Conservation (phyloP, 2,888 invertebrate genomes). For the Dasysyrphus albostriatus region DNA sequence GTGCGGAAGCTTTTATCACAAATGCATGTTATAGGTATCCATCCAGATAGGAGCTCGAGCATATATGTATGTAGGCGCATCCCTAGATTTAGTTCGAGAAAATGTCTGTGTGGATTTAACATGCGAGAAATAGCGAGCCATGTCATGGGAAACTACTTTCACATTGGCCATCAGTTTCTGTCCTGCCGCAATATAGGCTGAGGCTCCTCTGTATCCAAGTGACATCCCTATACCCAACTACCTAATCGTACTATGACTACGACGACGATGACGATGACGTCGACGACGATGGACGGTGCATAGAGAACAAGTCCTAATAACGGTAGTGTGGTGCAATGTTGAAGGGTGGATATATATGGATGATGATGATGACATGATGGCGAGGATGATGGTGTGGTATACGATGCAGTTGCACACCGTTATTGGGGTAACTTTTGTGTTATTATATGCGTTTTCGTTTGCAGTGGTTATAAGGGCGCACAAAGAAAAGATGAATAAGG, state of each 20-base stretch:
- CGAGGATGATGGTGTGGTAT: constrained; percentile 51
- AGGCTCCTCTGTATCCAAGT: constrained; percentile 53
- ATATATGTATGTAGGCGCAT: constrained; percentile 6
- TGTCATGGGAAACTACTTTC: constrained; percentile 71
- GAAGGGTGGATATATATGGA: constrained; percentile 52
- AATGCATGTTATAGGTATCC: constrained; percentile 46
- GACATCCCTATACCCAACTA: constrained; percentile 34
- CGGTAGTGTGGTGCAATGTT: constrained; percentile 15
- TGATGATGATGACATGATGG: constrained; percentile 54
- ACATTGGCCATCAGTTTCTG: constrained; percentile 72
- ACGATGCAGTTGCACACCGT: constrained; percentile 61
- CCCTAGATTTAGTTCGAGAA: constrained; percentile 43
- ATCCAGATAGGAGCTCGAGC: background rate
- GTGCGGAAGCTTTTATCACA: constrained; percentile 73
- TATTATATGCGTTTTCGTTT: constrained; percentile 55
- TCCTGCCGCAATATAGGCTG: constrained; percentile 70
- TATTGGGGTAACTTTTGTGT: constrained; percentile 37
- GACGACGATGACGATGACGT: background rate
- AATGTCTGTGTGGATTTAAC: constrained; percentile 65
- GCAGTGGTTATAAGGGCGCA: constrained; percentile 21
- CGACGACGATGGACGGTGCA: background rate
- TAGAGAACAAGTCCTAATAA: constrained; percentile 26
- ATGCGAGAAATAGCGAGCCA: constrained; percentile 70
- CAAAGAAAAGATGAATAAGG: constrained; percentile 48
- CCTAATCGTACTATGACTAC: background rate